phyloP scores from a whole-genome alignment of 2,113 vertebrate genomes.

The Mixornis gularis region DNA sequence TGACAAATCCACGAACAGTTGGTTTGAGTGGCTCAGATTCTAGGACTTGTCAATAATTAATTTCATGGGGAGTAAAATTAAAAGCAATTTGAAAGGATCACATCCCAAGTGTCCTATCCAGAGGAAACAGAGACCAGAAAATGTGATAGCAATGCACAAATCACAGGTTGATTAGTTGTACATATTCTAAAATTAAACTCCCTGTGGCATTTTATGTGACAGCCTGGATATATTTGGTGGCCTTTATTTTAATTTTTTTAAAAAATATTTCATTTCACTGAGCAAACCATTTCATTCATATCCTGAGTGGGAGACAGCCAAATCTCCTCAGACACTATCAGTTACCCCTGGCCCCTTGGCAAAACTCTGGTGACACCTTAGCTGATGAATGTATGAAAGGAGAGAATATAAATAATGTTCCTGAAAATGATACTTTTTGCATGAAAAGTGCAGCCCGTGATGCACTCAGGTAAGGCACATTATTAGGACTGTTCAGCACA shows the following conservation, averaged over 20 bases:
- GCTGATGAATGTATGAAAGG: not conserved
- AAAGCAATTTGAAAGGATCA: slow-evolving; percentile 34
- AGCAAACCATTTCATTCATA: not conserved
- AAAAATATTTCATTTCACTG: not conserved
- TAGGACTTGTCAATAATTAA: slow-evolving; percentile 37
- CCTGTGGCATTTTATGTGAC: not conserved
- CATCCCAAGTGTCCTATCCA: not conserved
- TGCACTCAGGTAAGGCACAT: not conserved
- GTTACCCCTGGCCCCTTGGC: not conserved
- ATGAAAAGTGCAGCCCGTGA: not conserved
- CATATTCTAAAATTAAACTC: not conserved
- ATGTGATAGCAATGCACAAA: slow-evolving; percentile 15
- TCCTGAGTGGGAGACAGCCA: not conserved
- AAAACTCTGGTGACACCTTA: not conserved
- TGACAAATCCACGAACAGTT: not conserved
- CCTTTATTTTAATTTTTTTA: not conserved
- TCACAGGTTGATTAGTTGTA: not conserved
- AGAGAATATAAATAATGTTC: not conserved
- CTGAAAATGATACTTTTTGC: not conserved
- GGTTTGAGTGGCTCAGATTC: not conserved
- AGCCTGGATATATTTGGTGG: not conserved
- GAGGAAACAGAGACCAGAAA: slow-evolving; percentile 10
- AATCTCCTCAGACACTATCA: not conserved
- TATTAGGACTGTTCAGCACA: not conserved
- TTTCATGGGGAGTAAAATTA: slow-evolving; percentile 45